These are phyloP conservation scores for Gambelia wislizenii DNA, from an alignment of 2,797 vertebrate genomes.

Conservation along the genomic window DNA sequence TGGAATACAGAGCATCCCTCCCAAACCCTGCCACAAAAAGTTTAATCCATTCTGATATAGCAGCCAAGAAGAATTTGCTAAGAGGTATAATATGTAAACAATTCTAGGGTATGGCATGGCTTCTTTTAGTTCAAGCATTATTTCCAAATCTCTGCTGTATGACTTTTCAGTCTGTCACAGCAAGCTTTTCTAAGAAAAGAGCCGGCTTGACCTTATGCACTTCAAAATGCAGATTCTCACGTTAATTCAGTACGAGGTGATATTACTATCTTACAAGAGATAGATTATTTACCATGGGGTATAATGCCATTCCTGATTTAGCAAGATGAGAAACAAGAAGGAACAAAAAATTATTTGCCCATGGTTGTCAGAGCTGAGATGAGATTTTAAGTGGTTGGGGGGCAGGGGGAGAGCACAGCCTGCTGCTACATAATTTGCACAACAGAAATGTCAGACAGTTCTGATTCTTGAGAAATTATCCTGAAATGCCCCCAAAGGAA, in stretches of 20 bases:
- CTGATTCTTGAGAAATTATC: constrained; percentile 1
- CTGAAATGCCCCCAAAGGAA: constrained; percentile 1
- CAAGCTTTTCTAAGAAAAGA: not conserved
- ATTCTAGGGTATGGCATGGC: not conserved
- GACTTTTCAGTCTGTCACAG: not conserved
- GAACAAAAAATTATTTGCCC: not conserved
- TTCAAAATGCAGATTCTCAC: not conserved
- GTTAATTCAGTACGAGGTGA: not conserved
- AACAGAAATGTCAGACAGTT: not conserved
- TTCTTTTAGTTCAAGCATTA: not conserved
- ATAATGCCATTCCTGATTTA: constrained; percentile 1
- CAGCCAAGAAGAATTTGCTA: not conserved
- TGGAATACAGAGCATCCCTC: not conserved
- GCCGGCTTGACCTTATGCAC: not conserved
- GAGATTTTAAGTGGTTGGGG: not conserved
- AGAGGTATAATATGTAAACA: not conserved
- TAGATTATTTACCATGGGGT: not conserved
- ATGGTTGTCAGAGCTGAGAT: not conserved
- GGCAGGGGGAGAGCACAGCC: not conserved
- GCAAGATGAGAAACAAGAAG: not conserved
- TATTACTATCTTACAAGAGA: not conserved
- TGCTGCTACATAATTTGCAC: not conserved
- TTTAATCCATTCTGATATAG: not conserved
- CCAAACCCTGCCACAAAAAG: not conserved
- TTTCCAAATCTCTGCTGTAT: not conserved